These are phyloP conservation scores for Australoheros scitulus DNA, from an alignment of 2,113 vertebrate species.

Conservation along the genomic window DNA sequence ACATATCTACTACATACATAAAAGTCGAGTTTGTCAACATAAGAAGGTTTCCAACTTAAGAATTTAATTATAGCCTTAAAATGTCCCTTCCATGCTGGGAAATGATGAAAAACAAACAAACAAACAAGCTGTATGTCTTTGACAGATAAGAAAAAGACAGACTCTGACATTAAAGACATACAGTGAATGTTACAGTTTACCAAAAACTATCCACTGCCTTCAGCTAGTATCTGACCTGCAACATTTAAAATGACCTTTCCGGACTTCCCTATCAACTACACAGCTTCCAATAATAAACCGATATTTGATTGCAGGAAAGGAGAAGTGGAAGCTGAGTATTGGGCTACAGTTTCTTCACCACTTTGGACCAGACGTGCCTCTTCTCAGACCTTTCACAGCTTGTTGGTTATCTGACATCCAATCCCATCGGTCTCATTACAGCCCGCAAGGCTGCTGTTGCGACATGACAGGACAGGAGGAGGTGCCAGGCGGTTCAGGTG, in stretches of 20 bases:
- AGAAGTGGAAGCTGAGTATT: neutral
- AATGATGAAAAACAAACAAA: neutral
- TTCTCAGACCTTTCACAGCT: neutral
- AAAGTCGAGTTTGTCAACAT: neutral
- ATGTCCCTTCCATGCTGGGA: conserved; percentile 6
- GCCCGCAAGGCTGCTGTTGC: neutral
- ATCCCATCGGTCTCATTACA: conserved; percentile 22
- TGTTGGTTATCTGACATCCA: conserved; percentile 19
- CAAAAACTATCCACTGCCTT: neutral
- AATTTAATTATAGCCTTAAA: neutral
- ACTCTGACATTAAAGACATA: neutral
- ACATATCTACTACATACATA: too few species aligned
- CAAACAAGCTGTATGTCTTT: neutral
- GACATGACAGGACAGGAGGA: conserved; percentile 20
- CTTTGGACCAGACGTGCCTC: neutral
- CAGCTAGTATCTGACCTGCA: conserved; percentile 3
- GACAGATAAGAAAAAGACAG: conserved; percentile 31
- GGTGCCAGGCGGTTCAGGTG: conserved; percentile 27
- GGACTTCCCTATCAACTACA: neutral
- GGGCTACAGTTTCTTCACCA: neutral
- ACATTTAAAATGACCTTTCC: neutral
- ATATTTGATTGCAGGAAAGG: conserved; percentile 8
- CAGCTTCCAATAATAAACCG: neutral
- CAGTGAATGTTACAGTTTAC: conserved; percentile 4
- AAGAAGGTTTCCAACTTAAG: neutral